phyloP scores from a whole-genome alignment of 2,888 invertebrate genomes.

The Pseudanteris insignis region DNA sequence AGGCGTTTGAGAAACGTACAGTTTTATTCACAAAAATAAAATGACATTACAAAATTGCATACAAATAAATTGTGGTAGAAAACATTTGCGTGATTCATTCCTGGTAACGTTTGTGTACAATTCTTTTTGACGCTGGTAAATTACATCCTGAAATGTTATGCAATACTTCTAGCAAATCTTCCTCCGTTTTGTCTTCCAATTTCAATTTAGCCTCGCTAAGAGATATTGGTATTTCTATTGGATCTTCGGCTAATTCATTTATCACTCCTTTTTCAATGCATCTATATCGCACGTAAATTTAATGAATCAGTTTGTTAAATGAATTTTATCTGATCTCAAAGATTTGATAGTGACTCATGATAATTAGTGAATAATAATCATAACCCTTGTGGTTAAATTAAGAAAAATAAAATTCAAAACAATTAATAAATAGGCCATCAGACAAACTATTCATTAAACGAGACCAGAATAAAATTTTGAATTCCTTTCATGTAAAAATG shows the following conservation, averaged over 20 bases:
- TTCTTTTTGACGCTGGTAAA: conserved; percentile 68
- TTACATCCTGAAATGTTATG: conserved; percentile 69
- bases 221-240: conserved; percentile 63
- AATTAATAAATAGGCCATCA: too few species aligned
- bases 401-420: too few species aligned
- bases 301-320: background rate
- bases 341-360: too few species aligned
- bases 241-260: conserved; percentile 65
- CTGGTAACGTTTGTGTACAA: conserved; percentile 68
- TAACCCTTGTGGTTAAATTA: too few species aligned
- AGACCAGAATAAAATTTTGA: too few species aligned
- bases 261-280: conserved; percentile 69
- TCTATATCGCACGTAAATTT: conserved; percentile 49
- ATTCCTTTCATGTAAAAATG: too few species aligned
- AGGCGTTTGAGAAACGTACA: too few species aligned
- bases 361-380: too few species aligned
- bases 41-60: too few species aligned
- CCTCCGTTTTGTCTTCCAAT: conserved; percentile 57
- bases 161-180: conserved; percentile 63
- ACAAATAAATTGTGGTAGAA: too few species aligned
- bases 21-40: too few species aligned
- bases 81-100: conserved; percentile 42
- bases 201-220: conserved; percentile 61
- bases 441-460: too few species aligned
- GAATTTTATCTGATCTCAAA: conserved; percentile 1